Percentiles rank a stretch among this genome's conserved stretches.
phyloP scores from a whole-genome alignment of 2,113 vertebrate genomes.

The Mohoua ochrocephala region DNA sequence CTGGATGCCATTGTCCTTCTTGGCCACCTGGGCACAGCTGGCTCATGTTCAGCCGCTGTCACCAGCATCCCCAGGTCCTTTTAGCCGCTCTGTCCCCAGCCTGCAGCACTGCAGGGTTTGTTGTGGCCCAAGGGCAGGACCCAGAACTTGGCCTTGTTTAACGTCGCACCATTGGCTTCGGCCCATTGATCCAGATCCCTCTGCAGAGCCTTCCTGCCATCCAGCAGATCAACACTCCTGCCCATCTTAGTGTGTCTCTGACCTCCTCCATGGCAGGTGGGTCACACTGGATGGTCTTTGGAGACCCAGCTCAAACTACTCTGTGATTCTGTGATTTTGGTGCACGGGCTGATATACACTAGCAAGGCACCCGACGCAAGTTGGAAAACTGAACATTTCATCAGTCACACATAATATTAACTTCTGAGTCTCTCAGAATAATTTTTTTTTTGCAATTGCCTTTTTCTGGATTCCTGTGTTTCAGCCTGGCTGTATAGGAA shows the following conservation, averaged over 20 bases:
- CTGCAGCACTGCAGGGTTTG: background rate
- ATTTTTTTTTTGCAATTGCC: background rate
- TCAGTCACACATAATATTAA: background rate
- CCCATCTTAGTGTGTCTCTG: background rate
- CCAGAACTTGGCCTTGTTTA: background rate
- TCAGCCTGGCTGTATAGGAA: background rate
- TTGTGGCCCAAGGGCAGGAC: background rate
- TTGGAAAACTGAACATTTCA: background rate
- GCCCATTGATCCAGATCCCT: background rate
- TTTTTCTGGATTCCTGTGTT: background rate
- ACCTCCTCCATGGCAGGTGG: background rate
- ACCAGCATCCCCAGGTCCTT: background rate
- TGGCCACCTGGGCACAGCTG: background rate
- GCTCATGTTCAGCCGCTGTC: rapidly evolving
- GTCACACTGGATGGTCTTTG: background rate
- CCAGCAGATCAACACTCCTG: background rate
- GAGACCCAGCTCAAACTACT: background rate
- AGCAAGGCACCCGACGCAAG: background rate
- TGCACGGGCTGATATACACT: rapidly evolving
- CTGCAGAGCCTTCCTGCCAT: background rate
- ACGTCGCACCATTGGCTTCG: rapidly evolving
- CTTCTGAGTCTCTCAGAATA: background rate
- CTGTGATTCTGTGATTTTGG: background rate
- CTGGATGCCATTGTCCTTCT: too few species aligned
- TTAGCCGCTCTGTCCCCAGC: background rate